phyloP scores from a whole-genome alignment of 2,888 invertebrate species.

The Cinara cedri region DNA sequence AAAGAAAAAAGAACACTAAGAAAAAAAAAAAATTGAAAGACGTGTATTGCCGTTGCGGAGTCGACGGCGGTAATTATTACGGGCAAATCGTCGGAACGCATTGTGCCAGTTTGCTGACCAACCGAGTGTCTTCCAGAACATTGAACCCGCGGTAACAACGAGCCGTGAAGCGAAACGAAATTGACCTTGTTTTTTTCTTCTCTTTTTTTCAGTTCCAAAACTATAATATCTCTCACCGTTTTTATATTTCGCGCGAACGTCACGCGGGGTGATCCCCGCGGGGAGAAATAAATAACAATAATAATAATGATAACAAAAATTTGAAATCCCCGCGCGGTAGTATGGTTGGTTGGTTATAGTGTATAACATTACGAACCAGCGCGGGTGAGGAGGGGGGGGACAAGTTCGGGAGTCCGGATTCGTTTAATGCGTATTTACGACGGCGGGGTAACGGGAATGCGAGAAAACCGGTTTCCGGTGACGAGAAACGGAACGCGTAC shows the following conservation, averaged over 20 bases:
- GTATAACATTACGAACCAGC: too few relatives aligned
- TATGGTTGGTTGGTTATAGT: too few relatives aligned
- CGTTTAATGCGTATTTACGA: neutral
- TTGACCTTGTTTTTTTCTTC: conserved; percentile 53
- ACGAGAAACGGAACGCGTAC: conserved; percentile 32
- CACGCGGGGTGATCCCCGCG: neutral
- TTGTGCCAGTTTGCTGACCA: conserved; percentile 57
- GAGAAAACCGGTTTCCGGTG: conserved; percentile 36
- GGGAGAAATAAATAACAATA: too few relatives aligned
- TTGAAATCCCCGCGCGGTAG: too few relatives aligned
- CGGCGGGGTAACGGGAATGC: conserved; percentile 43
- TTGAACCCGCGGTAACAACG: conserved; percentile 51
- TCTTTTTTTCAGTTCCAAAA: neutral
- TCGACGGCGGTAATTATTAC: conserved; percentile 35
- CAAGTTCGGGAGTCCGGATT: neutral
- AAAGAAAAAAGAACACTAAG: too few relatives aligned
- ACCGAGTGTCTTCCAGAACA: conserved; percentile 55
- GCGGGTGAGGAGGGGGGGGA: too few relatives aligned
- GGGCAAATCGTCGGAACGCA: conserved; percentile 54
- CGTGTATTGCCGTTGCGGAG: conserved; percentile 1
- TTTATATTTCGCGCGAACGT: neutral
- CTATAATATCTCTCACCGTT: neutral
- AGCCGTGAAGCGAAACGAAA: conserved; percentile 56
- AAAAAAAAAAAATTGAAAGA: too few relatives aligned
- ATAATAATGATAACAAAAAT: too few relatives aligned